phyloP scores from a whole-genome alignment of 2,888 invertebrate species.

The Nephrocerus scutellatus region DNA sequence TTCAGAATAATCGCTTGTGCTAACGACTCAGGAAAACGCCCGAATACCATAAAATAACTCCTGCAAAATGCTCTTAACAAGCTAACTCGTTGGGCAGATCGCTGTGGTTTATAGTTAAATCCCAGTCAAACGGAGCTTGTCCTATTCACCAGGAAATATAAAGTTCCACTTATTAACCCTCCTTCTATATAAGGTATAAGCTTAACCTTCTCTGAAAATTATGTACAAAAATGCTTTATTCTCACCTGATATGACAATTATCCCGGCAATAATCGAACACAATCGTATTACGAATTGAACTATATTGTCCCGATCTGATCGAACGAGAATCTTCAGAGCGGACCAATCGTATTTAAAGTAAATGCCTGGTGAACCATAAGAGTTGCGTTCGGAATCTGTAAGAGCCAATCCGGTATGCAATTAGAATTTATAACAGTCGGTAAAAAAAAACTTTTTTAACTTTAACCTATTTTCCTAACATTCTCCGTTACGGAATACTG shows the following conservation, averaged over 20 bases:
- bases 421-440: not conserved
- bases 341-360: slow-evolving; percentile 94
- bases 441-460: slow-evolving; percentile 17
- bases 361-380: slow-evolving; percentile 89
- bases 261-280: slow-evolving; percentile 87
- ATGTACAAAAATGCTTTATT: no score
- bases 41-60: no score
- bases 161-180: no score
- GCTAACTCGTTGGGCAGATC: no score
- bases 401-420: slow-evolving; percentile 1
- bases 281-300: slow-evolving; percentile 77
- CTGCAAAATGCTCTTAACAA: no score
- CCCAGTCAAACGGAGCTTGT: no score
- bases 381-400: slow-evolving; percentile 60
- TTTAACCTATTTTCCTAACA: slow-evolving; percentile 62
- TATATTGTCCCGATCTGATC: slow-evolving; percentile 69
- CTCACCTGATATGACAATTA: slow-evolving; percentile 74
- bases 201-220: no score
- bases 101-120: no score
- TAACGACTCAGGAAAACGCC: no score
- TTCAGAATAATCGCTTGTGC: no score
- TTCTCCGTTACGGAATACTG: slow-evolving; percentile 93
- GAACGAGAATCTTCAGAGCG: slow-evolving; percentile 76
- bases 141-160: no score
- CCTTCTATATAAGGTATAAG: no score